Evolutionary conservation across 2,113 vertebrate genomes (phyloP).

Genomic region (Cromileptes altivelis): DNA sequence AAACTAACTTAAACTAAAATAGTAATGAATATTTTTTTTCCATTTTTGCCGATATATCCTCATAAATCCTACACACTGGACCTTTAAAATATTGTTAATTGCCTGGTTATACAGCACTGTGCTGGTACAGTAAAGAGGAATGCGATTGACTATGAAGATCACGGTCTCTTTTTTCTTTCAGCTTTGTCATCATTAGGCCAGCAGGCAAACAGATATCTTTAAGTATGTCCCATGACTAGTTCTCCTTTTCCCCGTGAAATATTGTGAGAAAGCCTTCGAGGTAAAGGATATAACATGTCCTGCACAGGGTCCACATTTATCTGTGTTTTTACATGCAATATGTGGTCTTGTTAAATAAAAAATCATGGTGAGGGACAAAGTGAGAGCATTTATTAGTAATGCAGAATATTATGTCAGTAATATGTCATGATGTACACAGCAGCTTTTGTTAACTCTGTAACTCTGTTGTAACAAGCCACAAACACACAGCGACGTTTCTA

Average conservation of each 20-base stretch:
- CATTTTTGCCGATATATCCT: too few species aligned
- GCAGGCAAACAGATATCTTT: neutral
- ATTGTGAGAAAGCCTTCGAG: neutral
- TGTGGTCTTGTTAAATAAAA: neutral
- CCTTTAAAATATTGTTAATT: neutral
- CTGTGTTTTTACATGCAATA: neutral
- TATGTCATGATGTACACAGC: neutral
- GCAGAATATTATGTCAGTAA: neutral
- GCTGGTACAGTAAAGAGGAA: neutral
- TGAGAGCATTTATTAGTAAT: neutral
- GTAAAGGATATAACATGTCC: neutral
- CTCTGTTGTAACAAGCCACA: neutral
- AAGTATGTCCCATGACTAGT: neutral
- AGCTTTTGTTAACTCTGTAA: neutral
- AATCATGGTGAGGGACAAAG: neutral
- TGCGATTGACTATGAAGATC: neutral
- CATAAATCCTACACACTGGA: too few species aligned
- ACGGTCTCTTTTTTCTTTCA: neutral
- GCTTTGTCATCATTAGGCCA: neutral
- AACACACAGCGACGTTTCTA: neutral
- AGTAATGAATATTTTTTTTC: too few species aligned
- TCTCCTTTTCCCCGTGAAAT: neutral
- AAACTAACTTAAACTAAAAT: too few species aligned
- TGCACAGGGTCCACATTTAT: neutral
- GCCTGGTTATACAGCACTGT: neutral